Evolutionary conservation across 1,140 invertebrate genomes (phyloP).

Genomic region (Brachionus asplanchnoidis): DNA sequence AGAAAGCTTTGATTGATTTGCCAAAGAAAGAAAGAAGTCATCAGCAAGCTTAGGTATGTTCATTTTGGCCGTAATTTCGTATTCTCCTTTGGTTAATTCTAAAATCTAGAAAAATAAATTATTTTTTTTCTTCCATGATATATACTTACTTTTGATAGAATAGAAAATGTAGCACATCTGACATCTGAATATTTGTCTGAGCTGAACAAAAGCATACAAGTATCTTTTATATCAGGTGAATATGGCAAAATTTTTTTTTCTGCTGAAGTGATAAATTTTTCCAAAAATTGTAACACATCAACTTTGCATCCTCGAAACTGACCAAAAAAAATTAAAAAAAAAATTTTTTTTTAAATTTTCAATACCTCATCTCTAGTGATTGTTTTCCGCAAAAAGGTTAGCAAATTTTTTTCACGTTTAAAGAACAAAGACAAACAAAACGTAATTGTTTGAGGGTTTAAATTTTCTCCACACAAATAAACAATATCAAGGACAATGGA

Average conservation of each 20-base stretch:
- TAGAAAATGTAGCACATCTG: slow-evolving; percentile 5
- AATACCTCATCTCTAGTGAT: slow-evolving; percentile 49
- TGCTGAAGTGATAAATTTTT: not conserved
- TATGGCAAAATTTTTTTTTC: slow-evolving; percentile 17
- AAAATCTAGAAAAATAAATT: slow-evolving; percentile 5
- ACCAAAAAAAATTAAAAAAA: not conserved
- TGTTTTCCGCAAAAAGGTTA: slow-evolving; percentile 48
- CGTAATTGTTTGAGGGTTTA: slow-evolving; percentile 44
- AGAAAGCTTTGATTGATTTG: slow-evolving; percentile 17
- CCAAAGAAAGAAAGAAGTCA: slow-evolving; percentile 28
- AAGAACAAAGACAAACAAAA: slow-evolving; percentile 50
- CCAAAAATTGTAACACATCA: not conserved
- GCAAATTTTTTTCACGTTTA: slow-evolving; percentile 49
- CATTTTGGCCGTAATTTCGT: not conserved
- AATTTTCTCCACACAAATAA: not conserved
- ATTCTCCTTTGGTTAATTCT: not conserved
- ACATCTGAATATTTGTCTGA: slow-evolving; percentile 20
- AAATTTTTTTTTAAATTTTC: not conserved
- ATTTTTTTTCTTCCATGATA: not conserved
- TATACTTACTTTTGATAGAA: slow-evolving; percentile 1
- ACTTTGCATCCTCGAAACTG: slow-evolving; percentile 1
- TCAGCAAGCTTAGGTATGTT: not conserved
- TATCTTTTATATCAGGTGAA: not conserved
- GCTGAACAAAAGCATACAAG: not conserved
- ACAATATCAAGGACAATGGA: slow-evolving; percentile 1